Evolutionary conservation across 92 coral and sea anemone species (phyloP).

Genomic region (Actinernus sp.): DNA sequence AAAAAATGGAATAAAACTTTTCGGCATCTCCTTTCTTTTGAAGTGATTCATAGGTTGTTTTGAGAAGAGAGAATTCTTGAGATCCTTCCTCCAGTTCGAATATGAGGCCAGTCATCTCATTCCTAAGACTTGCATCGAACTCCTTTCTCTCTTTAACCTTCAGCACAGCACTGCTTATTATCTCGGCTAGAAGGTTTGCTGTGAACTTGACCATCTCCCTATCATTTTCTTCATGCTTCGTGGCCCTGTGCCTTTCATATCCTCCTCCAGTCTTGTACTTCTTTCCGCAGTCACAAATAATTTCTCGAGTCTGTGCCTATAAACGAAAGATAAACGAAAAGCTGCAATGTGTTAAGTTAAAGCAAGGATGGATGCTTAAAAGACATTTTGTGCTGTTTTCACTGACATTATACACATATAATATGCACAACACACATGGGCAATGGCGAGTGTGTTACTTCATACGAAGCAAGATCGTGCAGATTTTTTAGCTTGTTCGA

Average conservation of each 20-base stretch:
- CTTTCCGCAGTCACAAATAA: constrained; percentile 43
- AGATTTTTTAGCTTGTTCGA: constrained; percentile 30
- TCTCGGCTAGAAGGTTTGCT: constrained; percentile 13
- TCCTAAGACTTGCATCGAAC: constrained; percentile 26
- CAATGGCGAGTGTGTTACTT: background rate
- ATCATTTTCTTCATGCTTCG: constrained; percentile 39
- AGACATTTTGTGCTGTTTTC: background rate
- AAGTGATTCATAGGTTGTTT: constrained; percentile 39
- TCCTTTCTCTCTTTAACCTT: constrained; percentile 23
- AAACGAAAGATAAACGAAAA: constrained; percentile 21
- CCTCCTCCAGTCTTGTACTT: constrained; percentile 33
- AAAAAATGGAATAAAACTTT: constrained; percentile 51
- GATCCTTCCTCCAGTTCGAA: constrained; percentile 34
- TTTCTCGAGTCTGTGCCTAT: constrained; percentile 33
- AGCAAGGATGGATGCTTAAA: constrained; percentile 10
- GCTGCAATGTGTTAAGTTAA: constrained; percentile 15
- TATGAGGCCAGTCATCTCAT: constrained; percentile 23
- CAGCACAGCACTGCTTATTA: too few relatives aligned
- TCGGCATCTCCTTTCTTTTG: constrained; percentile 52
- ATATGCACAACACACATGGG: constrained; percentile 5
- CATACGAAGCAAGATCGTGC: constrained; percentile 41
- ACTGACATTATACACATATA: constrained; percentile 3
- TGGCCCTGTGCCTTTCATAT: constrained; percentile 29
- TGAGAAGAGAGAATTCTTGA: constrained; percentile 39
- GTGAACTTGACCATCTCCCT: constrained; percentile 10